These are phyloP conservation scores for Brienomyrus longianalis DNA, from an alignment of 2,113 vertebrate genomes.

Conservation along the genomic window DNA sequence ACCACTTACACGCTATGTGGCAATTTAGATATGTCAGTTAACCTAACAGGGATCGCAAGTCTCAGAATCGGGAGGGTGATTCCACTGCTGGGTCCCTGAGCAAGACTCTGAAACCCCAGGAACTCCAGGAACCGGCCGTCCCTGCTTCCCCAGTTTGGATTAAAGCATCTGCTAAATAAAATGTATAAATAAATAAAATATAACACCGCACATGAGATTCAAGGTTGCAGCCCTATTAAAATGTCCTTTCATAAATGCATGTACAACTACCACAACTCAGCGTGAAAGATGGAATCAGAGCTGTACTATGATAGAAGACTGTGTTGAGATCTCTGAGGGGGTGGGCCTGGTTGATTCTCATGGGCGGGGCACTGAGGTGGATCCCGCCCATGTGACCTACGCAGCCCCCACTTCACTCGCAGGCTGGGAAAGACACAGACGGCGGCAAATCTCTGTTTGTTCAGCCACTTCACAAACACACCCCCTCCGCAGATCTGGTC, in stretches of 20 bases:
- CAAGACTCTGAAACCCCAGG: no score
- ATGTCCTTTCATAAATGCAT: background rate
- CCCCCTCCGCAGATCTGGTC: conserved; percentile 56
- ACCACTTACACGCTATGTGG: no score
- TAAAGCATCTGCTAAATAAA: no score
- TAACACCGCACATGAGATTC: no score
- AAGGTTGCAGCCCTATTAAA: no score
- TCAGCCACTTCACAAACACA: conserved; percentile 74
- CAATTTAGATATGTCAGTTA: no score
- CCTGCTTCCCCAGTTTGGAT: no score
- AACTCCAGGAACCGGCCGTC: no score
- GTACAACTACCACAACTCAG: background rate
- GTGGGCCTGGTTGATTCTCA: conserved; percentile 16
- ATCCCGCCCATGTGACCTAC: conserved; percentile 20
- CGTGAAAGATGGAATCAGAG: background rate
- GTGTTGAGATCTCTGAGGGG: conserved; percentile 43
- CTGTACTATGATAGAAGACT: conserved; percentile 22
- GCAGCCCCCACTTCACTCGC: conserved; percentile 47
- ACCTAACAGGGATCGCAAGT: no score
- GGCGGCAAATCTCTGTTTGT: conserved; percentile 74
- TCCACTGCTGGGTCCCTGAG: no score
- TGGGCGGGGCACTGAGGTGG: background rate
- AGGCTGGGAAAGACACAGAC: conserved; percentile 70
- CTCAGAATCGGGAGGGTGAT: no score
- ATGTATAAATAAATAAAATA: no score